Conservation (phyloP, 2,888 invertebrate genomes). For the Empis livida region DNA sequence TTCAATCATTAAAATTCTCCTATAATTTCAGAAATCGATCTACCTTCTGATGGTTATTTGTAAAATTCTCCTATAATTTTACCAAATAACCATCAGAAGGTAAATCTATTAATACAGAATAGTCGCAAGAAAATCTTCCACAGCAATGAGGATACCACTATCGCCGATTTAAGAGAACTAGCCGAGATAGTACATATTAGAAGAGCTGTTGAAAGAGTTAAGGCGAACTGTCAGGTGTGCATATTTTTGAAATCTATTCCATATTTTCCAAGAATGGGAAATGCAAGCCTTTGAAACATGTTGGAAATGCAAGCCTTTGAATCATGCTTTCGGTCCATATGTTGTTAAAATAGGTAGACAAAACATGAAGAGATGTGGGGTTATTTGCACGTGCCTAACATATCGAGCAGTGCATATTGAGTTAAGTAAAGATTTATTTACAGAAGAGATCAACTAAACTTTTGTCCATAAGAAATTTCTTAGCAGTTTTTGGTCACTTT, state of each 20-base stretch:
- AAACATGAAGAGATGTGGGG: background rate
- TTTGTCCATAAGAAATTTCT: no score
- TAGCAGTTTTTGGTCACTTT: background rate
- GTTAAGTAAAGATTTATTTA: background rate
- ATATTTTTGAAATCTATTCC: background rate
- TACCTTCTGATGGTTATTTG: no score
- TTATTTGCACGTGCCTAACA: slow-evolving; percentile 3
- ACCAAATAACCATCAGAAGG: no score
- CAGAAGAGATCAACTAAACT: background rate
- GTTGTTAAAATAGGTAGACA: background rate
- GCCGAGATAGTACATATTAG: slow-evolving; percentile 4
- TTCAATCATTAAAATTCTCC: no score
- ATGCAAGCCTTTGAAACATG: no score
- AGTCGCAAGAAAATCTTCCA: no score
- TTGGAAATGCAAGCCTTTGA: no score
- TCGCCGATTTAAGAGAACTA: background rate
- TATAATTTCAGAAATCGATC: no score
- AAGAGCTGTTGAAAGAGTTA: background rate
- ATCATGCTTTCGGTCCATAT: slow-evolving; percentile 1
- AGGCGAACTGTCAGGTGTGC: background rate
- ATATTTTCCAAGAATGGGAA: slow-evolving; percentile 3
- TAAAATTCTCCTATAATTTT: no score
- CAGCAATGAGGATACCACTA: no score
- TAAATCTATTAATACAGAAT: no score
- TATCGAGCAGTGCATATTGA: slow-evolving; percentile 4